Conservation (phyloP, 2,113 vertebrate genomes). For the Pachypanchax playfairii region DNA sequence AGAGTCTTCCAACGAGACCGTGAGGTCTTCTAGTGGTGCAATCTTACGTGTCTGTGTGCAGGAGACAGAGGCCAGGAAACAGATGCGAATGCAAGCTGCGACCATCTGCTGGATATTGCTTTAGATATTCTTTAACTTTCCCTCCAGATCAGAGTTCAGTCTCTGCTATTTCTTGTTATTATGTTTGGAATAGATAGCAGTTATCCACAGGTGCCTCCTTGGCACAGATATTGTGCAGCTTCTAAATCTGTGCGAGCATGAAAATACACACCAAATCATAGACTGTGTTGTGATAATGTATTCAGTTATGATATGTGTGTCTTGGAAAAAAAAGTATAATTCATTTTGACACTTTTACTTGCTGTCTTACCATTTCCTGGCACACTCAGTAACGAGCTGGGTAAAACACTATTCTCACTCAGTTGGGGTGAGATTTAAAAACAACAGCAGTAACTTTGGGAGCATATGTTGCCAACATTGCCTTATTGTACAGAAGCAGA, state of each 20-base stretch:
- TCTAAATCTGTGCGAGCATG: constrained; percentile 62
- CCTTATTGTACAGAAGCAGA: constrained; percentile 13
- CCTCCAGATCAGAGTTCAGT: constrained; percentile 58
- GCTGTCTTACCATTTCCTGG: constrained; percentile 63
- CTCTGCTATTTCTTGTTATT: constrained; percentile 60
- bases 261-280: constrained; percentile 64
- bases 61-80: constrained; percentile 13
- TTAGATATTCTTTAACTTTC: constrained; percentile 51
- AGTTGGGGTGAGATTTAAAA: constrained; percentile 61
- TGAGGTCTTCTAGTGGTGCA: constrained; percentile 17
- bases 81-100: constrained; percentile 40
- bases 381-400: constrained; percentile 56
- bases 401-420: constrained; percentile 62
- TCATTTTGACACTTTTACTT: constrained; percentile 73
- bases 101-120: constrained; percentile 50
- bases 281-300: constrained; percentile 73
- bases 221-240: constrained; percentile 28
- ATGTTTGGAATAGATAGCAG: constrained; percentile 53
- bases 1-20: constrained; percentile 3
- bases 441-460: constrained; percentile 55
- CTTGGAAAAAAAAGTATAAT: constrained; percentile 67
- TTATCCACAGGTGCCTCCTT: constrained; percentile 61
- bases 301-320: constrained; percentile 74
- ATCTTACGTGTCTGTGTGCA: constrained; percentile 14
- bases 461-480: constrained; percentile 24